Evolutionary conservation across 2,888 invertebrate species (phyloP).

Genomic region (Sinopyrophorus schimmeli): DNA sequence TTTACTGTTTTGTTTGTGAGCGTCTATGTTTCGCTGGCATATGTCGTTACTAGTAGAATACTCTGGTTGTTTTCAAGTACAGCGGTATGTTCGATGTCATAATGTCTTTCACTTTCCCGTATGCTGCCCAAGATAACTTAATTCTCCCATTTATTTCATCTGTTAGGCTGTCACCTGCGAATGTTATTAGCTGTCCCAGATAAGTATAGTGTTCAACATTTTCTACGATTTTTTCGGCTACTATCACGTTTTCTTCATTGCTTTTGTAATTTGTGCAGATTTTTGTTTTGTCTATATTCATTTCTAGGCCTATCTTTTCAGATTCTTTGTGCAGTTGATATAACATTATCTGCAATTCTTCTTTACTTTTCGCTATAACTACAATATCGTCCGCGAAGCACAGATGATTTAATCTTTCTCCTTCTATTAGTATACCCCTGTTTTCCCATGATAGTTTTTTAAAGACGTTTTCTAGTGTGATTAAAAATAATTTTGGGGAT

Average conservation of each 20-base stretch:
- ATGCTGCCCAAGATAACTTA: conserved; percentile 1
- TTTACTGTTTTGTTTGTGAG: background rate
- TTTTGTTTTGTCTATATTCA: background rate
- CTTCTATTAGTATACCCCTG: background rate
- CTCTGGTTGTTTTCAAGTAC: background rate
- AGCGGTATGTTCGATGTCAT: background rate
- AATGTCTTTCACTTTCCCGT: background rate
- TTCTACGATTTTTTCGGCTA: background rate
- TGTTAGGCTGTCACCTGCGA: too few species aligned
- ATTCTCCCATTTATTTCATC: conserved; percentile 1
- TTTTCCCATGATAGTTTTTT: conserved; percentile 2
- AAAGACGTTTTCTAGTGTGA: conserved; percentile 4
- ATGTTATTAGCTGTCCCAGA: background rate
- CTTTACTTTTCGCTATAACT: background rate
- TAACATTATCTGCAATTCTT: background rate
- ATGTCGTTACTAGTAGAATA: background rate
- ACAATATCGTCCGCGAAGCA: conserved; percentile 2
- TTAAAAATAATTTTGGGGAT: conserved; percentile 5
- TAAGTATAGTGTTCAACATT: too few species aligned
- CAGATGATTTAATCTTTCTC: background rate
- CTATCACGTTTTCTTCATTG: background rate
- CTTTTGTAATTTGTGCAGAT: background rate
- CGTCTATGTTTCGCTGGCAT: background rate
- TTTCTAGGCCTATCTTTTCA: background rate
- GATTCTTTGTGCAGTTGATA: background rate